A percentile compares a stretch with the other conserved stretches of the same genome.
Conservation (phyloP, 1,140 invertebrate genomes). For the Papilio machaon region DNA sequence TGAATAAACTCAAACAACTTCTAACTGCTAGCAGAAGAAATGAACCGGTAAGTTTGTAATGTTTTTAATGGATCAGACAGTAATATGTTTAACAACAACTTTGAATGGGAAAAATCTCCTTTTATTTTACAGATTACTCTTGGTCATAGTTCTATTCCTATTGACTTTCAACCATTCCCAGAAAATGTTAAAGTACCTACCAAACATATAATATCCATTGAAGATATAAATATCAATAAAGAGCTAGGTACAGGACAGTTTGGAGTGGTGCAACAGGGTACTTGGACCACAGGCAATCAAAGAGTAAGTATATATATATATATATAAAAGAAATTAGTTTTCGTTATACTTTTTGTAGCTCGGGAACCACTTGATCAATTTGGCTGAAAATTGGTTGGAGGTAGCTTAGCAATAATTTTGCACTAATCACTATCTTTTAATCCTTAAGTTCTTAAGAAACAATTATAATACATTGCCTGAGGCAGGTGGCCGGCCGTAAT, state of each 20-base stretch:
- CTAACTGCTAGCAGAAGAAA: conserved; percentile 85
- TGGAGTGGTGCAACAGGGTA: conserved; percentile 98
- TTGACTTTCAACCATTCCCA: conserved; percentile 59
- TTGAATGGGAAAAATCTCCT: not conserved
- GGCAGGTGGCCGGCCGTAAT: no score
- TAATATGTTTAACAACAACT: not conserved
- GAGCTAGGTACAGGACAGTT: conserved; percentile 98
- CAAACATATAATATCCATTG: conserved; percentile 97
- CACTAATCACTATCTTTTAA: no score
- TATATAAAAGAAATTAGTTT: not conserved
- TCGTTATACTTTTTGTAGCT: no score
- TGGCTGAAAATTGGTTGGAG: no score
- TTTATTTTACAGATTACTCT: conserved; percentile 59
- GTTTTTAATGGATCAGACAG: not conserved
- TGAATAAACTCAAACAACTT: conserved; percentile 94
- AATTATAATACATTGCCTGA: no score
- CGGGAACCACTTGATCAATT: no score
- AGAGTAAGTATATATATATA: conserved; percentile 83
- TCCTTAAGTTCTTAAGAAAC: no score
- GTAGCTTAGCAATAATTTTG: no score
- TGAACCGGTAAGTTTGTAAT: conserved; percentile 74
- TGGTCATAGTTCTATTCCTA: conserved; percentile 48
- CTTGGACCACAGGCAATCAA: conserved; percentile 98
- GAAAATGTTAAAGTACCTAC: conserved; percentile 86
- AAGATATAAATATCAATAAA: conserved; percentile 96